Base-by-base conservation (phyloP, 2,797 vertebrate genomes). In the Rhinatrema bivittatum region DNA sequence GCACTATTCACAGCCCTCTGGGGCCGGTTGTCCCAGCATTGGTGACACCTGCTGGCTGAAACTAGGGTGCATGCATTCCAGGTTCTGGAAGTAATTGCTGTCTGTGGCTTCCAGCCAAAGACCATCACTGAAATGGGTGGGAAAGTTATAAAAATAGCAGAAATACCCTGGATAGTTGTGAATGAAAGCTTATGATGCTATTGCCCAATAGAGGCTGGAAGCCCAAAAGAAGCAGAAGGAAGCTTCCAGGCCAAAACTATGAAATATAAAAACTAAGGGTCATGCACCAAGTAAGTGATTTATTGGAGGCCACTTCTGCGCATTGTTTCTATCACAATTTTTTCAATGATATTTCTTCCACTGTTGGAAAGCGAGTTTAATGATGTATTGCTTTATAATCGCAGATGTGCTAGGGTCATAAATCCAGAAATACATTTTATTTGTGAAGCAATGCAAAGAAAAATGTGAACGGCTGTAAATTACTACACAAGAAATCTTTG, bases 361-460 rank as follows among this genome's bases (percentile, higher is more conserved):
- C 9, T 29, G 14, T 16, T n/a, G 28, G 11, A 7, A 18, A 4
- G 15, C 6, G 11, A 29, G 12, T 25, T 13, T 20, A 25, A 4
- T 2, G 1, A 22, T 7, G 10, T 19, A 15, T 12, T 9, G 27
- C 23, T 19, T 32, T 32, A 9, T 16, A 18, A 12, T 11, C 21
- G 2, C 1, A 7, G 1, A 2, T 31, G 29, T 11, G 3, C 3
- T 28, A 29, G 4, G 9, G 10, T 14, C 0, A 1, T 6, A 15
- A 11, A 8, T 16, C 18, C 0, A 1, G 4, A 9, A 18, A 36
- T 35, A 33, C 40, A 25, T 10, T 2, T 1, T 31, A 33, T 18
- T 44, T 7, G 2, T 54, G 58, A 61, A 43, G 25, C 9, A 36
- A 50, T 54, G 42, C 29, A 3, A 2, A 23, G 50, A 36, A 11